A percentile compares a stretch with the other conserved stretches of the same genome.
Evolutionary conservation across 2,797 vertebrate species (phyloP).

Genomic region (Botia almorhae): DNA sequence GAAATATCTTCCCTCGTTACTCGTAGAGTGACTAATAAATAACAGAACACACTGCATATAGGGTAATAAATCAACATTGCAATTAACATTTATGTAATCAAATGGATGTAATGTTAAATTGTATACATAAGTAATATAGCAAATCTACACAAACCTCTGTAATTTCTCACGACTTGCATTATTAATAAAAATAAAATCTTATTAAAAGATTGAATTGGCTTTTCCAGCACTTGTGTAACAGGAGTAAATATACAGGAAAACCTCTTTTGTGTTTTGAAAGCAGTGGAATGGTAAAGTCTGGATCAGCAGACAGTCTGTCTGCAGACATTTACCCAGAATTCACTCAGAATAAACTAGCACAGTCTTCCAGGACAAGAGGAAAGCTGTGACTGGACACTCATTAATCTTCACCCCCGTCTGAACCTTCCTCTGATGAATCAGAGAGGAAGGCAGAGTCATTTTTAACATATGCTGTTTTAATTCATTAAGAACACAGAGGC

Average conservation of each 20-base stretch:
- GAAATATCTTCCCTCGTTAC: neutral
- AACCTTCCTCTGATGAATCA: constrained; percentile 28
- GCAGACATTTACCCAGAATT: neutral
- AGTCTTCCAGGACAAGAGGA: constrained; percentile 19
- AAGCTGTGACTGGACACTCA: constrained; percentile 40
- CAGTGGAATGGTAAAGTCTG: neutral
- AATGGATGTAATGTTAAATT: neutral
- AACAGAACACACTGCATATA: neutral
- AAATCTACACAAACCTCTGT: too few relatives aligned
- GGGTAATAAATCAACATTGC: neutral
- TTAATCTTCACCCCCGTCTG: constrained; percentile 39
- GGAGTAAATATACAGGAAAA: too few relatives aligned
- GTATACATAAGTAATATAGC: neutral
- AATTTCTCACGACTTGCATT: neutral
- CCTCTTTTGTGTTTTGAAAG: neutral
- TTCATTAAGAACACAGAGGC: constrained; percentile 27
- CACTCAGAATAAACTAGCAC: neutral
- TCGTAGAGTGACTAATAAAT: too few relatives aligned
- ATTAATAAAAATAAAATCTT: neutral
- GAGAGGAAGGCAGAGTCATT: constrained; percentile 20
- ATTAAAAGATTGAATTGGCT: too few relatives aligned
- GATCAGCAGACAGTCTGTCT: neutral
- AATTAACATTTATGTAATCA: neutral
- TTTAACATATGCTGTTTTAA: constrained; percentile 19
- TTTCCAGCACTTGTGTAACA: too few relatives aligned